Evolutionary conservation across 2,797 vertebrate species (phyloP), one percentile per base, ranked within the genome.

Genomic region (Mareca strepera): DNA sequence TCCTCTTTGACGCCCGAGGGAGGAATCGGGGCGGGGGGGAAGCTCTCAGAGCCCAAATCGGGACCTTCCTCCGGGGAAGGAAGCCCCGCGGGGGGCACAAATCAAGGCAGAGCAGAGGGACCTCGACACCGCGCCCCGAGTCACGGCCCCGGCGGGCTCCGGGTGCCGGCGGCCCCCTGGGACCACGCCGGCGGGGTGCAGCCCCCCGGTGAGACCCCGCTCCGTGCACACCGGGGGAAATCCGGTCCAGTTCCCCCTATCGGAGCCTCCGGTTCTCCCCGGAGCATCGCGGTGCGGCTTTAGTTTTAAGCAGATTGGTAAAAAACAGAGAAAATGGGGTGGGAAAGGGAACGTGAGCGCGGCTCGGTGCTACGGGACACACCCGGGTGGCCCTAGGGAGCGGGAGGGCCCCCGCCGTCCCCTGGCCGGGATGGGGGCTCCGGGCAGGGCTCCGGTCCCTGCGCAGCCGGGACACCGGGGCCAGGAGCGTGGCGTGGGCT

Each of bases 91-190:
- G 7, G 11, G 17, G 7, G 11, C 2, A 67, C 60, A 59, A 82
- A 60, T 17, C 3, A 43, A 84, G 37, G 1, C 4, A 28, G 20
- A 10, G 17, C 2, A 13, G 68, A 64, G 6, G 8, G 16, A 25
- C 43, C 2, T 6, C 1, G 6, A 2, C 5, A 0, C 2, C 2
- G 6, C 2, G 2, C 56, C 14, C 3, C 0, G 12, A 50, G 64
- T 43, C 43, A 50, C 35, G 8, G 58, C 50, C 0, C 9, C 3
- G 0, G 31, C 69, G 50, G 26, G 14, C 50, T 52, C 25, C 25
- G 50, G 50, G 50, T 16, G 26, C 50, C 9, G 26, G 17, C 50
- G 15, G 14, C 25, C 26, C 25, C 50, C 25, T 28, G 50, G 50
- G 50, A 28, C 50, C 50, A 52, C 14, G 26, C 50, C 26, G 28